These are phyloP conservation scores for Acanthosepion pharaonis DNA, from an alignment of 2,888 invertebrate genomes.

Conservation along the genomic window DNA sequence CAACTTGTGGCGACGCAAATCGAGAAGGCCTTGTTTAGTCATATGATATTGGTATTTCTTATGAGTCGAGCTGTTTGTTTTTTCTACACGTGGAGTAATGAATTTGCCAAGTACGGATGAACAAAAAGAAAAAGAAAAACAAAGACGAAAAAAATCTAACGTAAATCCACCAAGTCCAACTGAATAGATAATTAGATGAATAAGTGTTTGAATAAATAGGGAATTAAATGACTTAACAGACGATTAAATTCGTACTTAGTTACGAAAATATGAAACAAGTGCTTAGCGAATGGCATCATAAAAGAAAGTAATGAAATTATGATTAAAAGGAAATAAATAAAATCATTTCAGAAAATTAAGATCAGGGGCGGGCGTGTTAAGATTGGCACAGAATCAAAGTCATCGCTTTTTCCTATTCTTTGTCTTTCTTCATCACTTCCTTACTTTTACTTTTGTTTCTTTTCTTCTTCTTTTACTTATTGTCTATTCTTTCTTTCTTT, in stretches of 20 bases:
- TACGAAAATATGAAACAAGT: neutral
- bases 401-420: too few species aligned
- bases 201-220: neutral
- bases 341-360: neutral
- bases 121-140: neutral
- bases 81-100: neutral
- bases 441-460: too few species aligned
- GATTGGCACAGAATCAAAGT: neutral
- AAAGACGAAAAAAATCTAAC: neutral
- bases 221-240: neutral
- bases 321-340: neutral
- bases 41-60: neutral
- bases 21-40: neutral
- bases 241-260: neutral
- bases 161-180: neutral
- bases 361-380: neutral
- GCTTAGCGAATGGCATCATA: neutral
- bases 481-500: too few species aligned
- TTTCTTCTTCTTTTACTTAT: too few species aligned
- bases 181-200: neutral
- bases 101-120: neutral
- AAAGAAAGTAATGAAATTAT: neutral
- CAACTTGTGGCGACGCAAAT: neutral
- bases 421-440: too few species aligned
- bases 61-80: neutral